Conservation (phyloP, 2,797 vertebrate species). For the Carapus acus region DNA sequence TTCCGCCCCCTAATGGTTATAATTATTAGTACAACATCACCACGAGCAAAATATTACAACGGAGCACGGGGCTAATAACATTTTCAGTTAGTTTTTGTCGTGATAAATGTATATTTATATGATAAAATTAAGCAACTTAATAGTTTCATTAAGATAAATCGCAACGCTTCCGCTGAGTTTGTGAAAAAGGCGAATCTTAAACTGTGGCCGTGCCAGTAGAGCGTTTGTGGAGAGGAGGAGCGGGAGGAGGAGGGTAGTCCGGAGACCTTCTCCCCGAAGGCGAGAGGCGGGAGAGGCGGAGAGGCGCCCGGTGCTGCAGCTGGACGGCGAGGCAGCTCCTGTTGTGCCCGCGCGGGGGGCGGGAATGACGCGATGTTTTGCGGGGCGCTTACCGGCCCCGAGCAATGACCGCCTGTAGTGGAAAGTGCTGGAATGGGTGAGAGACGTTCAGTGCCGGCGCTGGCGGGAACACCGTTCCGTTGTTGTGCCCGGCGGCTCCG, state of each 20-base stretch:
- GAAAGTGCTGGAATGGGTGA: constrained; percentile 45
- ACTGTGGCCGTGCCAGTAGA: no score
- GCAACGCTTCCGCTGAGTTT: no score
- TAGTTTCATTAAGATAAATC: no score
- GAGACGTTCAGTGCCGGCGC: constrained; percentile 38
- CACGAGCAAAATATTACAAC: no score
- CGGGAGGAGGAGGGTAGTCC: constrained; percentile 42
- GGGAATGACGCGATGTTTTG: constrained; percentile 31
- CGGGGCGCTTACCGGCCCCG: constrained; percentile 12
- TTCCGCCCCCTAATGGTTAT: no score
- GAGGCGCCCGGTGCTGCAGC: constrained; percentile 40
- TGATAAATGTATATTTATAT: no score
- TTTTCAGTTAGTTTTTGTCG: no score
- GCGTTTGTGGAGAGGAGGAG: constrained; percentile 12
- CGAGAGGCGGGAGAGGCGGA: constrained; percentile 21
- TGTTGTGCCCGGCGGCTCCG: constrained; percentile 46
- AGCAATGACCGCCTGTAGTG: constrained; percentile 42
- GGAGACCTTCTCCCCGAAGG: constrained; percentile 31
- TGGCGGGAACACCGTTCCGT: constrained; percentile 35
- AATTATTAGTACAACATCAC: no score
- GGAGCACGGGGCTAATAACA: no score
- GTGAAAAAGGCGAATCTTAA: no score
- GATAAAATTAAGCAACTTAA: no score
- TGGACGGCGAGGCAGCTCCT: constrained; percentile 37
- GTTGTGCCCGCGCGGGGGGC: constrained; percentile 23